These are phyloP conservation scores for Ctenosaura bakeri DNA, from an alignment of 2,797 vertebrate species.

Conservation along the genomic window DNA sequence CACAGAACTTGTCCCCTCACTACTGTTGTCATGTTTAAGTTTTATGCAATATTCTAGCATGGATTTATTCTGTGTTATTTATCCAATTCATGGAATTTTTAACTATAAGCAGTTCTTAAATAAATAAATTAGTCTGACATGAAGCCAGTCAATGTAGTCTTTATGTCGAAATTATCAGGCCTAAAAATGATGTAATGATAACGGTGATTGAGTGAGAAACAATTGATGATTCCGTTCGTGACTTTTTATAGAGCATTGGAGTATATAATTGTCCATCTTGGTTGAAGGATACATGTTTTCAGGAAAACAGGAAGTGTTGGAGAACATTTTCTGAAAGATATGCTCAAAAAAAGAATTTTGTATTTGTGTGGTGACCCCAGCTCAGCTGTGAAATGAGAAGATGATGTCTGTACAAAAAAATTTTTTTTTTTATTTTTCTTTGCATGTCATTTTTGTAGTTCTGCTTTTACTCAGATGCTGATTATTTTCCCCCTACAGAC, in stretches of 20 bases:
- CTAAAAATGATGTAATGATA: not conserved
- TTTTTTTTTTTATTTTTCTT: slow-evolving; percentile 59
- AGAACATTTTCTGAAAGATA: slow-evolving; percentile 32
- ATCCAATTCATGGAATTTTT: too few species aligned
- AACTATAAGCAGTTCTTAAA: too few species aligned
- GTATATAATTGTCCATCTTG: not conserved
- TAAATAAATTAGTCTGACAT: not conserved
- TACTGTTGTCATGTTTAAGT: too few species aligned
- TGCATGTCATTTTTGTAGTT: slow-evolving; percentile 38
- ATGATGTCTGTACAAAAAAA: slow-evolving; percentile 53
- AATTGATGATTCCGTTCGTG: not conserved
- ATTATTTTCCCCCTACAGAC: not conserved
- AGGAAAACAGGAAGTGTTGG: slow-evolving; percentile 33
- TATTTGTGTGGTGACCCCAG: slow-evolving; percentile 22
- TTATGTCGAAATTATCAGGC: not conserved
- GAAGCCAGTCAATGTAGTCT: not conserved
- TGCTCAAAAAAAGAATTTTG: slow-evolving; percentile 60
- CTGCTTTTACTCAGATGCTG: slow-evolving; percentile 41
- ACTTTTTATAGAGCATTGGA: not conserved
- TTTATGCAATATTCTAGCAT: too few species aligned
- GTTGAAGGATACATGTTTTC: slow-evolving; percentile 48
- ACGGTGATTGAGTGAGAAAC: not conserved
- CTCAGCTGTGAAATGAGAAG: slow-evolving; percentile 36
- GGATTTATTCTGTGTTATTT: too few species aligned
- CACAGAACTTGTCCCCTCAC: too few species aligned